These are phyloP conservation scores for Entomobrya proxima DNA, from an alignment of 2,888 invertebrate genomes.

Conservation along the genomic window DNA sequence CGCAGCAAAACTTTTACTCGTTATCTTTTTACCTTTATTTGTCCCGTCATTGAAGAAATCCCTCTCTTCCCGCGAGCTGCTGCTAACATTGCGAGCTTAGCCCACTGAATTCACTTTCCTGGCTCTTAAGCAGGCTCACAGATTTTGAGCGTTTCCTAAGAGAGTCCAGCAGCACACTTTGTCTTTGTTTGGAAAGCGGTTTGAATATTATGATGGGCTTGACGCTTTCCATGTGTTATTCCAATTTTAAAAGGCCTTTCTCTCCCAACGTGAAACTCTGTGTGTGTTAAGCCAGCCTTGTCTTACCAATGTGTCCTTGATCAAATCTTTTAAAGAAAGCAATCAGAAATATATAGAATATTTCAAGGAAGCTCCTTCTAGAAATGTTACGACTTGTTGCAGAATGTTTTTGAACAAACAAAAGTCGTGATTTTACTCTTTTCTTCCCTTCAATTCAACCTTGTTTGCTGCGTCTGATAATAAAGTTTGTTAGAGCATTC, in stretches of 20 bases:
- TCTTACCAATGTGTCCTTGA: constrained; percentile 30
- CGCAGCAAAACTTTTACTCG: no score
- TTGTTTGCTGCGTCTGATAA: neutral
- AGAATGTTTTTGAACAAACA: neutral
- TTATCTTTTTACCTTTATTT: no score
- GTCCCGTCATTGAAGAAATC: no score
- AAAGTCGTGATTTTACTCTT: neutral
- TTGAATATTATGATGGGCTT: no score
- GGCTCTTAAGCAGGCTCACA: no score
- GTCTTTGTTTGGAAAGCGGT: no score
- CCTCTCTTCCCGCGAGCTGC: no score
- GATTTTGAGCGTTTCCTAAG: no score
- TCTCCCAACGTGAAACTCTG: neutral
- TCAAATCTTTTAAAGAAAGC: neutral
- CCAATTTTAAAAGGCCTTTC: neutral
- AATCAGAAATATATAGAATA: neutral
- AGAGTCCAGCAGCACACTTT: no score
- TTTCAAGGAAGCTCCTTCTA: neutral
- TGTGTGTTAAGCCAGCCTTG: neutral
- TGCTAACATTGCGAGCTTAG: no score
- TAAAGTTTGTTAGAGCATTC: neutral
- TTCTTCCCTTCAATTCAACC: neutral
- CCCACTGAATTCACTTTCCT: no score
- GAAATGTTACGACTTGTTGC: neutral
- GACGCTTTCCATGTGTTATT: neutral